Evolutionary conservation across 2,888 invertebrate species (phyloP), one percentile per base, ranked within the genome.

Genomic region (Resseliella maxima): DNA sequence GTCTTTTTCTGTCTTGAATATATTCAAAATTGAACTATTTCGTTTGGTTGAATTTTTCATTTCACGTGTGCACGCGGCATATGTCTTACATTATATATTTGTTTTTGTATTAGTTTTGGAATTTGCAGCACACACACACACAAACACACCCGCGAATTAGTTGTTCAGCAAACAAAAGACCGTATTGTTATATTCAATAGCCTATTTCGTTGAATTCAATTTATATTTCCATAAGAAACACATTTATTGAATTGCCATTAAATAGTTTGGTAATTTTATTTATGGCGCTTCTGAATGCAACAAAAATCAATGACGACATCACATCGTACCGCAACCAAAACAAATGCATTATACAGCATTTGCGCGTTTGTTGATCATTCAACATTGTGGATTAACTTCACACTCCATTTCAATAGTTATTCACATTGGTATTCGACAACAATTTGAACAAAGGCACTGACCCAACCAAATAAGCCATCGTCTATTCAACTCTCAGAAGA

Each of bases 41-140:
- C n/a, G n/a, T n/a, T n/a, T n/a, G n/a, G n/a, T 36, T 64, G 64
- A 64, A 59, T 72, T 83, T 83, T 83, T 83, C 83, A 83, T n/a
- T 83, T 83, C 6, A 38, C 83, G n/a, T 0, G 35, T 0, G 35
- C 35, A 38, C 24, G 8, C 38, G 83, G 41, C 81, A 81, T 81
- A 12, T 27, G 59, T 59, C 24, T n/a, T 72, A 72, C 59, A 59
- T 59, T 15, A 72, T n/a, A 72, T 2, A 31, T 72, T 15, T 35
- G 59, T 72, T 12, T 8, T 41, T 12, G 72, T 72, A 72, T 72
- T 72, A 35, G 72, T 72, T 59, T 50, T n/a, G 59, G 24, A 59
- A 24, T 59, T 59, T 24, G 24, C 2, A 31, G 31, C 15, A 31
- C n/a, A 72, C 31, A 72, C 31, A 72, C 15, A n/a, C 15, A 31